These are phyloP conservation scores for Bibio marci DNA, from an alignment of 2,888 invertebrate species.

Conservation along the genomic window DNA sequence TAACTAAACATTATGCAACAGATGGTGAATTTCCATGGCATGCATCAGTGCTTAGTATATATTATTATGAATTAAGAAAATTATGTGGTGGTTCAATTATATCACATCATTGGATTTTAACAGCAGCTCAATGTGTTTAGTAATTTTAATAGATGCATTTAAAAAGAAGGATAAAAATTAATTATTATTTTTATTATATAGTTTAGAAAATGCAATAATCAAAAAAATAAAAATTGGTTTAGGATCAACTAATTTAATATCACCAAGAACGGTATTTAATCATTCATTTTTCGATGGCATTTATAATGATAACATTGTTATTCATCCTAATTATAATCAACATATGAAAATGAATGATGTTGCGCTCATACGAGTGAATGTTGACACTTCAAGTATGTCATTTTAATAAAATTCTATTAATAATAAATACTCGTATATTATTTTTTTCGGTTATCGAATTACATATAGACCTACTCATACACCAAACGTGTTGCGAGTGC, in stretches of 20 bases:
- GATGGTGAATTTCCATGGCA: constrained; percentile 8
- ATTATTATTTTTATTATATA: no score
- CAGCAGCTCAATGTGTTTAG: constrained; percentile 7
- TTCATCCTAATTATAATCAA: constrained; percentile 8
- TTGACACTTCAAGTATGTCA: no score
- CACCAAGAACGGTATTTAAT: no score
- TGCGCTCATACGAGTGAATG: constrained; percentile 5
- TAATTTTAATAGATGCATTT: no score
- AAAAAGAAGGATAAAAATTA: no score
- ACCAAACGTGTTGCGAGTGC: no score
- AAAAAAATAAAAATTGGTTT: constrained; percentile 6
- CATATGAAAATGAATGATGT: constrained; percentile 7
- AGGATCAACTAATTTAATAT: constrained; percentile 6
- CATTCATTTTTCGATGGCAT: no score
- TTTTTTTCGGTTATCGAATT: no score
- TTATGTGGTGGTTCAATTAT: constrained; percentile 9
- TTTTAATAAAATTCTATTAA: no score
- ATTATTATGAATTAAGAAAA: not conserved
- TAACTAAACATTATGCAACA: not conserved
- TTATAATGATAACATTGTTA: constrained; percentile 5
- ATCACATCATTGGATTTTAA: constrained; percentile 7
- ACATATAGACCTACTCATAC: no score
- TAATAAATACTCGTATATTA: no score
- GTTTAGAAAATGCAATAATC: no score
- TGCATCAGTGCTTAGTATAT: constrained; percentile 2